Evolutionary conservation across 2,888 invertebrate genomes (phyloP).

Genomic region (Drosophila bunnanda): DNA sequence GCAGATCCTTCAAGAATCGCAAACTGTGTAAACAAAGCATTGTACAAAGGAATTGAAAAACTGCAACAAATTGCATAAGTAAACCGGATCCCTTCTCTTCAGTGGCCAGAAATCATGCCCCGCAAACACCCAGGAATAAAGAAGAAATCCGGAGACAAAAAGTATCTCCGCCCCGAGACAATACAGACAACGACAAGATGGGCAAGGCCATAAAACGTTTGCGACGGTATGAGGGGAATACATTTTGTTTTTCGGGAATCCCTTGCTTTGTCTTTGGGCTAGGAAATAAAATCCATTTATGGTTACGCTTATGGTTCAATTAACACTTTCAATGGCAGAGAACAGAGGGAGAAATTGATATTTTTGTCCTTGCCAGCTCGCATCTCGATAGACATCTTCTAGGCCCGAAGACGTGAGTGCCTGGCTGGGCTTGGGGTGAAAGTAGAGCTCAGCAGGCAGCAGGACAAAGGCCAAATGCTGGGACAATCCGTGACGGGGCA

Average conservation of each 20-base stretch:
- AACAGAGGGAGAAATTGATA: conserved; percentile 47
- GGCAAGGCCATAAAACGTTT: conserved; percentile 67
- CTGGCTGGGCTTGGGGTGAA: conserved; percentile 58
- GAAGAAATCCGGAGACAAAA: conserved; percentile 18
- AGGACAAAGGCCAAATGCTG: conserved; percentile 73
- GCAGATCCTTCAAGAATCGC: conserved; percentile 19
- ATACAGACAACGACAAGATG: conserved; percentile 30
- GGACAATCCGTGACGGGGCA: conserved; percentile 61
- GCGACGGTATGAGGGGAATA: conserved; percentile 58
- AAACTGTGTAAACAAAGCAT: conserved; percentile 58
- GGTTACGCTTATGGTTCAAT: conserved; percentile 83
- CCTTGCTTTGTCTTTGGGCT: conserved; percentile 63
- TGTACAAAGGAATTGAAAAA: conserved; percentile 36
- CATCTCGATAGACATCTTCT: conserved; percentile 38
- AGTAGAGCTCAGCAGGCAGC: conserved; percentile 71
- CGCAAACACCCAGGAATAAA: conserved; percentile 57
- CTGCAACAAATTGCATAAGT: conserved; percentile 79
- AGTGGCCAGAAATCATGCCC: conserved; percentile 65
- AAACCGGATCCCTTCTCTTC: conserved; percentile 48
- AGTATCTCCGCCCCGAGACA: conserved; percentile 23
- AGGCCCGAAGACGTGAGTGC: conserved; percentile 26
- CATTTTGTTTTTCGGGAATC: conserved; percentile 63
- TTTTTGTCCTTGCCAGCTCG: conserved; percentile 39
- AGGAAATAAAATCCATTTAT: conserved; percentile 82
- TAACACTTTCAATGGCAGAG: conserved; percentile 76